Evolutionary conservation across 2,888 invertebrate species (phyloP).

Genomic region (Aproaerema taeniolella): DNA sequence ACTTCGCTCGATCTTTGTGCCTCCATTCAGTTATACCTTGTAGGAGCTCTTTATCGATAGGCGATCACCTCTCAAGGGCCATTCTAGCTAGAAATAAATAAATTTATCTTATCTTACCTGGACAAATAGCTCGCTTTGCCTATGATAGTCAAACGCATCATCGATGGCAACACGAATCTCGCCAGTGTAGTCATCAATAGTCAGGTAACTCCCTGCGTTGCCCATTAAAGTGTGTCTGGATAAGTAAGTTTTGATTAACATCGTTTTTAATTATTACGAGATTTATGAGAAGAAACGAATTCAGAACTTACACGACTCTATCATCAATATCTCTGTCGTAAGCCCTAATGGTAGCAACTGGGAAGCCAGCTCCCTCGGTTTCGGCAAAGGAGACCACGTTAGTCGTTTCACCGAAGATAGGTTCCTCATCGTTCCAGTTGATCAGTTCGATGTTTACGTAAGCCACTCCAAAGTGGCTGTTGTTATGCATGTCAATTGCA

Average conservation of each 20-base stretch:
- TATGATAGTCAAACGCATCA: constrained; percentile 80
- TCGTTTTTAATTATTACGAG: not conserved
- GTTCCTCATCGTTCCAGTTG: constrained; percentile 85
- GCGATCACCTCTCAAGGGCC: too few relatives aligned
- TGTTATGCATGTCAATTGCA: constrained; percentile 49
- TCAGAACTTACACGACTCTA: constrained; percentile 70
- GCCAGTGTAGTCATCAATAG: constrained; percentile 75
- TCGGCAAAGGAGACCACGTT: constrained; percentile 69
- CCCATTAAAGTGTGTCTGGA: constrained; percentile 76
- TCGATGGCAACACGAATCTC: constrained; percentile 70
- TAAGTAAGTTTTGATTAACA: too few relatives aligned
- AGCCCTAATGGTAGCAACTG: constrained; percentile 75
- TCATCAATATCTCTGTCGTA: constrained; percentile 80
- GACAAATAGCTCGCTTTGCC: constrained; percentile 60
- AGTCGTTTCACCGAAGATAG: constrained; percentile 70
- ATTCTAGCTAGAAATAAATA: too few relatives aligned
- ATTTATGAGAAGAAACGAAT: not conserved
- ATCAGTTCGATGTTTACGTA: constrained; percentile 69
- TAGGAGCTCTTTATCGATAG: too few relatives aligned
- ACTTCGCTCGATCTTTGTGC: too few relatives aligned
- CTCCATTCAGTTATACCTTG: too few relatives aligned
- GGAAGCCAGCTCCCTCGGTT: constrained; percentile 63
- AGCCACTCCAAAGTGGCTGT: constrained; percentile 45
- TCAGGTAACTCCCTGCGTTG: constrained; percentile 51
- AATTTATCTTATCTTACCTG: too few relatives aligned